Evolutionary conservation across 1,140 invertebrate genomes (phyloP), one percentile per base, ranked within the genome.

Genomic region (Riptortus pedestris): DNA sequence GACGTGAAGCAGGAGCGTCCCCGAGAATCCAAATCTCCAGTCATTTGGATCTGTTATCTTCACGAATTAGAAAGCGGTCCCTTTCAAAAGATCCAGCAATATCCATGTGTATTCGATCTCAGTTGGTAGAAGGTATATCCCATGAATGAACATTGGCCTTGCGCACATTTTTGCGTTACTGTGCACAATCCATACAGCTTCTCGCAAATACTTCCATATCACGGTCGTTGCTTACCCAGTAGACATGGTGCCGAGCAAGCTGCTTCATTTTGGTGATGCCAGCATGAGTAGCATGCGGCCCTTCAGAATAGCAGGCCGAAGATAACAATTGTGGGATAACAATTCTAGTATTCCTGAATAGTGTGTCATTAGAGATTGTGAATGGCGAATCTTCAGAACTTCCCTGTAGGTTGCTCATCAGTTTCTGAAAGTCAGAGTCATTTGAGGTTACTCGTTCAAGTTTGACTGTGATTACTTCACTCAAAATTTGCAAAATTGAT

Each of bases 41-140:
- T 71, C 72, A 72, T 62, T 71, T 71, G 33, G 72, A 71, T 58
- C 65, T 64, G 29, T 68, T 63, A 70, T 79, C 78, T 0, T 74
- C 69, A 1, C 76, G 61, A 28, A 79, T 69, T 11, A 78, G 61
- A 65, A 74, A 79, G 64, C 68, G 71, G 58, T 71, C 63, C 1
- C 69, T 69, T 52, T 70, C 43, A 51, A 75, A 73, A 11, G 73
- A 75, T 7, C 76, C 77, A 3, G 74, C 74, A 65, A 70, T 79
- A 67, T 80, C 80, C 0, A 77, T 69, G 65, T 81, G 78, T 0
- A 80, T 45, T 57, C 78, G 66, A 18, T 73, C 66, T 74, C 76
- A 80, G 1, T 74, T 47, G 12, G 26, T 22, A 16, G 48, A 18
- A 18, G 58, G 57, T 26, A 4, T 12, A 5, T 68, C 63, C 69